Conservation (phyloP, 2,797 vertebrate species). For the Gephyroberyx darwinii region DNA sequence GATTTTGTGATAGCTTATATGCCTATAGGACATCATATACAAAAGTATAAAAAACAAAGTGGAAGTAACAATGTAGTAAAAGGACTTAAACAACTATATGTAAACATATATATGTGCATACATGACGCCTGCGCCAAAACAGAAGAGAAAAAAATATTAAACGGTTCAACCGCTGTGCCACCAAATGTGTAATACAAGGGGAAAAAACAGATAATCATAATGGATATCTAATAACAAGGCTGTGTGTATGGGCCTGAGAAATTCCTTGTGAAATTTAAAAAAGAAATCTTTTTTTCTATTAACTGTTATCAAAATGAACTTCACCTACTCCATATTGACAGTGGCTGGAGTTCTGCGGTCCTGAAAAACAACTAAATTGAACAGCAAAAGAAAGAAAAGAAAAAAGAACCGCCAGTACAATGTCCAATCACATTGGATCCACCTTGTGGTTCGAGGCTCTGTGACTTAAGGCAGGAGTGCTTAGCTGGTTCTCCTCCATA, state of each 20-base stretch:
- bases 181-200: slow-evolving; percentile 53
- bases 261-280: slow-evolving; percentile 28
- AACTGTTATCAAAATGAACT: background rate
- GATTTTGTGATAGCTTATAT: slow-evolving; percentile 89
- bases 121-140: slow-evolving; percentile 96
- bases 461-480: slow-evolving; percentile 55
- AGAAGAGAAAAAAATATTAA: slow-evolving; percentile 64
- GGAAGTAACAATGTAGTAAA: slow-evolving; percentile 89
- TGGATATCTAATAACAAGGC: slow-evolving; percentile 41
- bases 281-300: slow-evolving; percentile 5
- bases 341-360: slow-evolving; percentile 47
- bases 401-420: slow-evolving; percentile 47
- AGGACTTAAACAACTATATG: slow-evolving; percentile 89
- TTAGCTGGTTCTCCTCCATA: slow-evolving; percentile 52
- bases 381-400: slow-evolving; percentile 34
- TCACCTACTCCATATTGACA: slow-evolving; percentile 34
- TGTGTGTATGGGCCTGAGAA: slow-evolving; percentile 35
- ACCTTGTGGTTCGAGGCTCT: slow-evolving; percentile 47
- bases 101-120: slow-evolving; percentile 95
- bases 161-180: slow-evolving; percentile 52
- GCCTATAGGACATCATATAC: slow-evolving; percentile 90
- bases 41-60: slow-evolving; percentile 92
- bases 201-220: slow-evolving; percentile 36
- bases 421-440: slow-evolving; percentile 61
- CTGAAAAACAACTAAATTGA: slow-evolving; percentile 27